Conservation (phyloP, 2,797 vertebrate species). For the Sebastes hopkinsi region DNA sequence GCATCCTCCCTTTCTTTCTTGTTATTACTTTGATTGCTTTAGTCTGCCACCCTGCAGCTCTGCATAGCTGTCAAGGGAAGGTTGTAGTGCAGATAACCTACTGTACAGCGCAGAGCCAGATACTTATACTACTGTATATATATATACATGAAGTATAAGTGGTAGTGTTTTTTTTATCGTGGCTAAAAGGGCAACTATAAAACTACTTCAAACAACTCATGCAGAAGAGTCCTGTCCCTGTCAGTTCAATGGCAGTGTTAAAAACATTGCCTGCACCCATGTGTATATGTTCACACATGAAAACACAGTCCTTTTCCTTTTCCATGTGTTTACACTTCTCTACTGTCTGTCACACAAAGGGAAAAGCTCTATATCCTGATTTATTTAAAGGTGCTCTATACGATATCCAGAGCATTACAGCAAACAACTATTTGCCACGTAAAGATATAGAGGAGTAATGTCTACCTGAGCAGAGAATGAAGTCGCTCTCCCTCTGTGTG, state of each 20-base stretch:
- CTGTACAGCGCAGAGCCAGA: background rate
- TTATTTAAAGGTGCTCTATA: too few relatives aligned
- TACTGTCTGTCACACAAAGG: too few relatives aligned
- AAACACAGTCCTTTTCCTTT: background rate
- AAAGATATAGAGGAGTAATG: too few relatives aligned
- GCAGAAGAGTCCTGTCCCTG: background rate
- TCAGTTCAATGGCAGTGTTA: background rate
- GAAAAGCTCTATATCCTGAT: too few relatives aligned
- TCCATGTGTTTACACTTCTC: background rate
- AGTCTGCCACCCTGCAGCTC: slow-evolving; percentile 31
- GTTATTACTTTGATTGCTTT: slow-evolving; percentile 48
- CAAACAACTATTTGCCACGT: too few relatives aligned
- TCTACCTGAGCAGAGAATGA: too few relatives aligned
- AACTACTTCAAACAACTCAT: background rate
- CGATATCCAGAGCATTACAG: too few relatives aligned
- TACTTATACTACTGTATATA: background rate
- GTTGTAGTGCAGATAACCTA: slow-evolving; percentile 9
- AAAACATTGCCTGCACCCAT: background rate
- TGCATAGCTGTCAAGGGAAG: slow-evolving; percentile 7
- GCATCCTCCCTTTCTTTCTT: slow-evolving; percentile 31
- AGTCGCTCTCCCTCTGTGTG: background rate
- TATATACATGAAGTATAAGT: background rate
- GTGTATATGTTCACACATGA: background rate
- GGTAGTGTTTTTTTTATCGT: background rate
- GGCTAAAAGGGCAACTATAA: background rate